Percentiles rank a stretch among this genome's conserved stretches.
Evolutionary conservation across 2,797 vertebrate species (phyloP).

Genomic region (Taenioides sp.): DNA sequence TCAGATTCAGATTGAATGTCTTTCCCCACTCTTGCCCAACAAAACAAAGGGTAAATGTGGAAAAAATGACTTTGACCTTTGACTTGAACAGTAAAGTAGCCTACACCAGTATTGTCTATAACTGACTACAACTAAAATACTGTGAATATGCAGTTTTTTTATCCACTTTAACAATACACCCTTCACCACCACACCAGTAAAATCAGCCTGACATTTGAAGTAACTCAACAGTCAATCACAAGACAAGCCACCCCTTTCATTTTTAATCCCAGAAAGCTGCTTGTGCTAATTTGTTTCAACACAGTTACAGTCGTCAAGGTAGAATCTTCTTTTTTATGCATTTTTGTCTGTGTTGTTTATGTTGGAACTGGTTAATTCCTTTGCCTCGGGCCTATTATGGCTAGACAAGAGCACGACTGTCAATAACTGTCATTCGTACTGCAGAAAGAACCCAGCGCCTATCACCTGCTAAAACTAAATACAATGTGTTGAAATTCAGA

Average conservation of each 20-base stretch:
- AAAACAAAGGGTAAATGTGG: too few species aligned
- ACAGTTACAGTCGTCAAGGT: conserved; percentile 78
- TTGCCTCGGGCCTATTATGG: conserved; percentile 73
- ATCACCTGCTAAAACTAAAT: conserved; percentile 63
- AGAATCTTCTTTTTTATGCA: conserved; percentile 51
- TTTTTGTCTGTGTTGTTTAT: conserved; percentile 62
- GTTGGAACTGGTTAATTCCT: conserved; percentile 68
- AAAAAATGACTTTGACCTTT: too few species aligned
- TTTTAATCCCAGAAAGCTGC: conserved; percentile 59
- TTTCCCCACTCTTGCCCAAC: neutral
- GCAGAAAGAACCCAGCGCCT: conserved; percentile 57
- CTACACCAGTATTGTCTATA: too few species aligned
- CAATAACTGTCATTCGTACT: conserved; percentile 76
- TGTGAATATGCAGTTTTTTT: too few species aligned
- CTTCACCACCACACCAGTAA: conserved; percentile 42
- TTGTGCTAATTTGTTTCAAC: conserved; percentile 77
- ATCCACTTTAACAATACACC: neutral
- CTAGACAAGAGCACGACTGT: conserved; percentile 69
- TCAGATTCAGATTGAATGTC: neutral
- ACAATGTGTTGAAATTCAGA: conserved; percentile 64
- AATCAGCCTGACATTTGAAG: conserved; percentile 48
- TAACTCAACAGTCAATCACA: conserved; percentile 55
- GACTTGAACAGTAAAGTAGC: too few species aligned
- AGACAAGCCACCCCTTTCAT: conserved; percentile 53
- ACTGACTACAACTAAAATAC: too few species aligned